Evolutionary conservation across 2,888 invertebrate species (phyloP).

Genomic region (Sylvicola cinctus): DNA sequence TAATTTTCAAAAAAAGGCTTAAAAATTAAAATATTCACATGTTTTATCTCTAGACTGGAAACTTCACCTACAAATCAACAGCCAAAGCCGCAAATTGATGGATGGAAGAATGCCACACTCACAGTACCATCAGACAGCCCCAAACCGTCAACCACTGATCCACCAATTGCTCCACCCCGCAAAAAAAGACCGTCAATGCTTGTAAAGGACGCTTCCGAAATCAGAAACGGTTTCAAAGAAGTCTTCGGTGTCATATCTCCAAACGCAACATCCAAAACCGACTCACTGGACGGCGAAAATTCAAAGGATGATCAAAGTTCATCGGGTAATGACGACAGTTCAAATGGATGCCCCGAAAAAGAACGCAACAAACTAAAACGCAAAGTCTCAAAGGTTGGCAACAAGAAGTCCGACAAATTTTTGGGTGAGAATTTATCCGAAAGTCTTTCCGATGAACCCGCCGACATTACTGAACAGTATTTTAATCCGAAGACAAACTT

Average conservation of each 20-base stretch:
- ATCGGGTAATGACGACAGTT: neutral
- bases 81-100: slow-evolving; percentile 5
- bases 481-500: neutral
- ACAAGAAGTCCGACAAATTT: slow-evolving; percentile 12
- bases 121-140: slow-evolving; percentile 7
- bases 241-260: slow-evolving; percentile 6
- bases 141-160: neutral
- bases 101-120: slow-evolving; percentile 8
- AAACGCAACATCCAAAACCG: neutral
- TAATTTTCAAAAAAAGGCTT: slow-evolving; percentile 1
- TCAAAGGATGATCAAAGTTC: neutral
- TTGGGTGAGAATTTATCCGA: slow-evolving; percentile 11
- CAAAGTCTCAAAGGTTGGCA: slow-evolving; percentile 9
- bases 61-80: slow-evolving; percentile 6
- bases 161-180: slow-evolving; percentile 11
- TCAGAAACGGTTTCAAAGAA: slow-evolving; percentile 8
- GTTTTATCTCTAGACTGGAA: slow-evolving; percentile 8
- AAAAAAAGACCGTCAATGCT: slow-evolving; percentile 8
- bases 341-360: neutral
- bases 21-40: neutral
- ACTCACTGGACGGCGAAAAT: neutral
- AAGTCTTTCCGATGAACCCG: slow-evolving; percentile 8
- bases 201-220: slow-evolving; percentile 1
- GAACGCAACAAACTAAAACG: slow-evolving; percentile 3
- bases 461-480: neutral